Base-by-base conservation (phyloP, 2,113 vertebrate genomes). In the Thomomys bottae region DNA sequence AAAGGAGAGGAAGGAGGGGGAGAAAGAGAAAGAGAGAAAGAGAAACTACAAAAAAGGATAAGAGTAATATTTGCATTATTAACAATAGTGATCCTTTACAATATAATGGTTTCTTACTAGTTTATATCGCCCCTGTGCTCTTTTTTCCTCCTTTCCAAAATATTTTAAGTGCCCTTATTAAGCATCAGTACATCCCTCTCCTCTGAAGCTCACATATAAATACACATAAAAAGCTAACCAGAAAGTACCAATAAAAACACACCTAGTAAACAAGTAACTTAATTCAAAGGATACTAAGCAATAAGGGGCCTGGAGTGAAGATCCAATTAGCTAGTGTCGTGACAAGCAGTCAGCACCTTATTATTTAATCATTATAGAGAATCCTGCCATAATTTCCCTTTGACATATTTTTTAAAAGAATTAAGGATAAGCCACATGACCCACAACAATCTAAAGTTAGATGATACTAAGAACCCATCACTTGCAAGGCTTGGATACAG, bases 261-360 rank as follows among this genome's bases (percentile, higher is more conserved):
- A 96, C 75, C 38, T 90, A 63, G 70, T 68, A 81, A 71, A 72
- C 79, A 92, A 93, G 89, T 83, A 91, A 88, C 40, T 93, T 89
- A 61, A 61, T 61, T 61, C 87, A 91, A 92, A 95, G 80, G 72
- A 70, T 76, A 90, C 73, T 88, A 77, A 95, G 67, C 72, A 95
- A 87, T 79, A 93, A 91, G 91, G 63, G 38, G 34, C 70, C 83
- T 76, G 88, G 92, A 81, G 94, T 57, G 92, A 87, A 95, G 96
- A 96, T 94, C 95, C 96, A 96, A 97, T 97, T 96, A 97, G 90
- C 96, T 78, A 68, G 85, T 90, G 87, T 91, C 61, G 91, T 96
- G 96, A 96, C 96, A 97, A 93, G 90, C 96, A 97, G 96, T 97
- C 96, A 97, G 96, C 97, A 96, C 96, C 95, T 96, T 97, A 94